These are phyloP conservation scores for Phengaris alcon DNA, from an alignment of 2,888 invertebrate genomes.

Conservation along the genomic window DNA sequence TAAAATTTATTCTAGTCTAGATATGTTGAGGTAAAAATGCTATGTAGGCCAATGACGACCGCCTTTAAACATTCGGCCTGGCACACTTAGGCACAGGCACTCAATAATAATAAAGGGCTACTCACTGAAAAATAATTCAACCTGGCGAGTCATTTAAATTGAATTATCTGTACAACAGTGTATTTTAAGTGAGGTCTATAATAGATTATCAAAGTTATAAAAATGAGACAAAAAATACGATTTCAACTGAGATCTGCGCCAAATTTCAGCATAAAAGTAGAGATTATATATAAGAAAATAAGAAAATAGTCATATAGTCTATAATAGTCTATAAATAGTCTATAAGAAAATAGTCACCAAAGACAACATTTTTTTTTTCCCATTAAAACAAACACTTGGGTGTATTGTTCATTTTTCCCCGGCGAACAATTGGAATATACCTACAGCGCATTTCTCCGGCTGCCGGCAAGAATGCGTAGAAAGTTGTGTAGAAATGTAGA, in stretches of 20 bases:
- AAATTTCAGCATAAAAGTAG: not conserved
- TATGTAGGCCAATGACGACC: conserved; percentile 50
- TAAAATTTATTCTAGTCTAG: conserved; percentile 14
- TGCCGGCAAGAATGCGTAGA: conserved; percentile 75
- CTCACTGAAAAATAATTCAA: not conserved
- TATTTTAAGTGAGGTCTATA: not conserved
- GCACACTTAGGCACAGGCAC: conserved; percentile 35
- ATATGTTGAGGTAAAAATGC: conserved; percentile 35
- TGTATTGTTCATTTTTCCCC: conserved; percentile 10
- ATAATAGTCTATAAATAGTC: too few species aligned
- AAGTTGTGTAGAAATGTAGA: conserved; percentile 68
- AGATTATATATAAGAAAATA: not conserved
- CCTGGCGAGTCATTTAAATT: not conserved
- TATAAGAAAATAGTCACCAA: not conserved
- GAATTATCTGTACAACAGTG: too few species aligned
- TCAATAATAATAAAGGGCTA: conserved; percentile 7
- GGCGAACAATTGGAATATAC: conserved; percentile 49
- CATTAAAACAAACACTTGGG: not conserved
- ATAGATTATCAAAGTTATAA: not conserved
- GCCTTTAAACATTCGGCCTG: conserved; percentile 39
- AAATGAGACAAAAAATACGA: not conserved
- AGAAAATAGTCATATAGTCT: not conserved
- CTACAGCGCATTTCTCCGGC: conserved; percentile 70
- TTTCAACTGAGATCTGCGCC: not conserved
- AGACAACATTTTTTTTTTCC: not conserved